Evolutionary conservation across 2,113 vertebrate genomes (phyloP), one percentile per base, ranked within the genome.

Genomic region (Otis tarda): DNA sequence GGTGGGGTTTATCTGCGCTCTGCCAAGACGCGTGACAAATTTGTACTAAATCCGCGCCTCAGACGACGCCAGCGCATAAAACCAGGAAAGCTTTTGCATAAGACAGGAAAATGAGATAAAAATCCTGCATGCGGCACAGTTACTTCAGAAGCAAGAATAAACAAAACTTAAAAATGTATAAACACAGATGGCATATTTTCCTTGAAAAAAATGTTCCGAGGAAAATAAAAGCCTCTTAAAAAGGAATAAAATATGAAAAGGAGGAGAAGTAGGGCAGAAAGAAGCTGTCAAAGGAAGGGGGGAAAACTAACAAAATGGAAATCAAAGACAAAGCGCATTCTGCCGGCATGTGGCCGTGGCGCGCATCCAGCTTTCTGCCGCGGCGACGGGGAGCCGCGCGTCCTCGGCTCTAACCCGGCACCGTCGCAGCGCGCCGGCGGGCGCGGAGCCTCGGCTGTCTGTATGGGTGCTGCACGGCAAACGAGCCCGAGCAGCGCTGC

Each of bases 151-250:
- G 95, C 70, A 83, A 91, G 91, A 93, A 91, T 43, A 95, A 96
- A 96, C 89, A 93, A 11, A 45, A 35, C 79, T 96, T 87, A 45
- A 95, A 96, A 91, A 95, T 85, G 87, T 59, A 95, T 95, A 89
- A 97, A 95, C 82, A 88, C 75, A 90, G 84, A 94, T 88, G 93
- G 91, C 71, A 21, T 85, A 16, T 93, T 91, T 94, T 86, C 47
- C 83, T 83, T 80, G 43, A 28, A 84, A 85, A 60, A 94, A 90
- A 35, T 0, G 18, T 64, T 86, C 59, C 0, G 1, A 60, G 90
- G 45, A 80, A 95, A 95, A 90, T 25, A 93, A 70, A 91, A 83
- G 63, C 47, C 31, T 47, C 79, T 93, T 77, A 68, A 95, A 87
- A 96, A 59, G 85, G 90, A 94, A 94, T 88, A 69, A 90, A 80